Evolutionary conservation across 2,113 vertebrate genomes (phyloP).

Genomic region (Hiodon alosoides): DNA sequence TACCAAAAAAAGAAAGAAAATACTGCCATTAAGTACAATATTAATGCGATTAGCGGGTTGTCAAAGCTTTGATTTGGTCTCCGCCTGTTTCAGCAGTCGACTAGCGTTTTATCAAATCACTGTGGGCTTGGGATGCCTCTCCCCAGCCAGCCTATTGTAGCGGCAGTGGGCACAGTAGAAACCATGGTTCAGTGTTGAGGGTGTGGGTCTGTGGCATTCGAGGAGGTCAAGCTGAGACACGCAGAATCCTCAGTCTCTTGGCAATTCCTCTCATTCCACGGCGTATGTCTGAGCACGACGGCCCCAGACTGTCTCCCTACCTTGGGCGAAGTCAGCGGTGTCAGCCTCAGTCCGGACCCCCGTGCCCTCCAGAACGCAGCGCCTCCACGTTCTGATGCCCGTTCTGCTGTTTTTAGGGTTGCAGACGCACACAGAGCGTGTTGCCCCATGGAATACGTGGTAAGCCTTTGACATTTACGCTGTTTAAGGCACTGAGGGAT

Average conservation of each 20-base stretch:
- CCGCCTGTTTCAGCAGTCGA: background rate
- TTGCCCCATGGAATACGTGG: slow-evolving; percentile 65
- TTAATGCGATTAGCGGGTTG: too few relatives aligned
- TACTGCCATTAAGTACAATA: too few relatives aligned
- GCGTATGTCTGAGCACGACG: slow-evolving; percentile 53
- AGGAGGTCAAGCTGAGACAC: slow-evolving; percentile 47
- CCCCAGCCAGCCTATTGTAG: background rate
- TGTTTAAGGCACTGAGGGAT: slow-evolving; percentile 27
- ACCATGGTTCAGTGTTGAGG: background rate
- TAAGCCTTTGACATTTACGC: slow-evolving; percentile 51
- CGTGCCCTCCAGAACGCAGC: slow-evolving; percentile 7
- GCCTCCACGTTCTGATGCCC: slow-evolving; percentile 48
- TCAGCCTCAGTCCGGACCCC: background rate
- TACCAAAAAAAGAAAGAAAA: too few relatives aligned
- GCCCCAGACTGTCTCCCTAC: background rate
- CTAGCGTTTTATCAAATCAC: background rate
- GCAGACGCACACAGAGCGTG: slow-evolving; percentile 49
- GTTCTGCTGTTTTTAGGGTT: slow-evolving; percentile 63
- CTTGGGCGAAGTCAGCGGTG: too few relatives aligned
- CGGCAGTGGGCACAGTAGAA: background rate
- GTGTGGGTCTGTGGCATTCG: background rate
- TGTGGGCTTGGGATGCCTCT: background rate
- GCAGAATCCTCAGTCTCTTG: slow-evolving; percentile 38
- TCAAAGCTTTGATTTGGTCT: too few relatives aligned
- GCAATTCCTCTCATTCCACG: slow-evolving; percentile 64